Base-by-base conservation (phyloP, 92 coral and sea anemone genomes). In the Porites rus region DNA sequence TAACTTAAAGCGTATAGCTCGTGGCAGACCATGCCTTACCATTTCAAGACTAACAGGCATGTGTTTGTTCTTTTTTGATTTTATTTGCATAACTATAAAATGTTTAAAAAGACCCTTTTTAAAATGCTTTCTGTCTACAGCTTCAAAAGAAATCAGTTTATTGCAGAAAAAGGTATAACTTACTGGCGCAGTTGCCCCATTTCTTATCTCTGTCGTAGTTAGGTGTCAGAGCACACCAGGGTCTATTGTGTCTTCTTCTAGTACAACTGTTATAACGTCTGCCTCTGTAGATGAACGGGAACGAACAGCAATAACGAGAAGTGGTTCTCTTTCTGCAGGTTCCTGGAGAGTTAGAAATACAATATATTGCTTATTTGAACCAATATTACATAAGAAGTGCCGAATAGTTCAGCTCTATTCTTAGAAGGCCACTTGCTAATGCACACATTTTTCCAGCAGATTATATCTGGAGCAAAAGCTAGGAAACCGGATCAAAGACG, bases 241-340 rank as follows among this genome's bases (percentile, higher is more conserved):
- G 89, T 10, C 89, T 83, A 2, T 77, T 77, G 76, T 66, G 76
- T 0, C 25, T 66, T 8, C 9, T 77, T 38, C 84, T 76, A 52
- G 89, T 85, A 18, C 89, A 85, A 58, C 89, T 77, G 70, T 38
- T 76, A 17, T 85, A 85, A 8, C 71, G 75, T 13, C 83, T 66
- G 10, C 89, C 82, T 85, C 51, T 76, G 83, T 85, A 85, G 77
- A 85, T 85, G 59, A 85, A 85, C 62, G 89, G 89, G 89, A 85
- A 85, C 2, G 77, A 14, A 52, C 89, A 85, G 84, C 89, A 85
- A 59, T 85, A 76, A 10, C 84, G 75, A 10, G 74, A 65, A n/a
- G 89, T 77, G 28, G 89, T 85, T 22, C 83, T 25, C 17, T 70
- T 76, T 21, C 89, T 31, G 60, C 84, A 80, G 14, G 25, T 65